Evolutionary conservation across 2,797 vertebrate genomes (phyloP).

Genomic region (Urophycis tenuis): DNA sequence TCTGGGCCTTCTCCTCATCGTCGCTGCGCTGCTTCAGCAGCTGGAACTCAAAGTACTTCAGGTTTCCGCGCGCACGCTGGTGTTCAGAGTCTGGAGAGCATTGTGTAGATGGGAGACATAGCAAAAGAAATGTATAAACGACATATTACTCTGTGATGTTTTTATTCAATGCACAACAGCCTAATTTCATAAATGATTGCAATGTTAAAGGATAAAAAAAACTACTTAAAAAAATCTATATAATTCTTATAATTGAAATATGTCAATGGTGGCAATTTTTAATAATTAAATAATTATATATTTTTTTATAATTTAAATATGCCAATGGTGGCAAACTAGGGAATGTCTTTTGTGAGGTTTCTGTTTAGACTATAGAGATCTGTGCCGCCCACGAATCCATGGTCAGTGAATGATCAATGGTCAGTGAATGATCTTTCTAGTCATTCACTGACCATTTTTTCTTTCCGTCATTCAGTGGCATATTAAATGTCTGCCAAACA

Average conservation of each 20-base stretch:
- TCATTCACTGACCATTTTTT: not conserved
- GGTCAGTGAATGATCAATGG: too few relatives aligned
- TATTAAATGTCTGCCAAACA: not conserved
- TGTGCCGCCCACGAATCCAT: too few relatives aligned
- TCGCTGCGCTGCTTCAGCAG: constrained; percentile 83
- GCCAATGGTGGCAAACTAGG: not conserved
- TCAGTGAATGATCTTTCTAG: not conserved
- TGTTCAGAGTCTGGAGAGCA: constrained; percentile 82
- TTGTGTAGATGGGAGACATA: not conserved
- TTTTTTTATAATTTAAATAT: not conserved
- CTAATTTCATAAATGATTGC: not conserved
- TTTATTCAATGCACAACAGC: not conserved
- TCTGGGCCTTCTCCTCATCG: constrained; percentile 34
- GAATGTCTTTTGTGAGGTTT: not conserved
- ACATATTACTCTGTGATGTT: too few relatives aligned
- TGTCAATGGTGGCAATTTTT: too few relatives aligned
- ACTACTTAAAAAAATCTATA: too few relatives aligned
- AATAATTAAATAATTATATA: too few relatives aligned
- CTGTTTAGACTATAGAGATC: not conserved
- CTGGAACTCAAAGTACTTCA: constrained; percentile 93
- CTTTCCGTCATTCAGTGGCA: not conserved
- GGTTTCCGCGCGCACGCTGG: constrained; percentile 89
- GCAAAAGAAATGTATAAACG: not conserved
- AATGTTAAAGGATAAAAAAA: not conserved
- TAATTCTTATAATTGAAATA: not conserved